Percentiles rank a stretch among this genome's conserved stretches.
Evolutionary conservation across 2,113 vertebrate species (phyloP).

Genomic region (Sylvietta virens): DNA sequence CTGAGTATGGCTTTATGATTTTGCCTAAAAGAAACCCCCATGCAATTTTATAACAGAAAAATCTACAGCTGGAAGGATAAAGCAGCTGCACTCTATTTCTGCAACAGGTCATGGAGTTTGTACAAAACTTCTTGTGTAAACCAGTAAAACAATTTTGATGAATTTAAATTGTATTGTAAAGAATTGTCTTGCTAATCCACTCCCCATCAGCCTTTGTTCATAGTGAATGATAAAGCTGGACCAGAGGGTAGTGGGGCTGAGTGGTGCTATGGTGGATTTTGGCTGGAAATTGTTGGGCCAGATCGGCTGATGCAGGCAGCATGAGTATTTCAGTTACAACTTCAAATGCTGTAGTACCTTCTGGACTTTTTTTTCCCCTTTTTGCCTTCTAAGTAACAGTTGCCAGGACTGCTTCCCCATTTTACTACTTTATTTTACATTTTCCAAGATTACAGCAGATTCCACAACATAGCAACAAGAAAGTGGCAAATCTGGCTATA

Average conservation of each 20-base stretch:
- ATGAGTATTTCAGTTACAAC: background rate
- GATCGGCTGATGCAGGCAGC: background rate
- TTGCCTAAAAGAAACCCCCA: background rate
- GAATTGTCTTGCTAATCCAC: background rate
- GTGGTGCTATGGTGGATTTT: background rate
- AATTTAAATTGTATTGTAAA: background rate
- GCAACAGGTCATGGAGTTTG: background rate
- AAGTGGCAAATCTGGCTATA: background rate
- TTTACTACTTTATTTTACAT: background rate
- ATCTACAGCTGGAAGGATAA: background rate
- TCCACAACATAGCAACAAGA: background rate
- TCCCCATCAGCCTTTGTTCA: background rate
- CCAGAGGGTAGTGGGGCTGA: background rate
- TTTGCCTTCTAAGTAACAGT: background rate
- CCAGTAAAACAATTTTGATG: background rate
- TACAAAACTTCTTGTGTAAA: background rate
- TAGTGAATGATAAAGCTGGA: background rate
- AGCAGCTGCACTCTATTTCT: background rate
- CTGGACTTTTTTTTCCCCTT: background rate
- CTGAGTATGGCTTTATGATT: background rate
- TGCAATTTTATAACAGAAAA: background rate
- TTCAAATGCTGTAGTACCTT: background rate
- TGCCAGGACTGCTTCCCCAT: background rate
- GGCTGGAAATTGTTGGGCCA: background rate
- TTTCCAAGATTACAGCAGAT: background rate